Evolutionary conservation across 1,140 invertebrate species (phyloP), one percentile per base, ranked within the genome.

Genomic region (Lordiphosa clarofinis): DNA sequence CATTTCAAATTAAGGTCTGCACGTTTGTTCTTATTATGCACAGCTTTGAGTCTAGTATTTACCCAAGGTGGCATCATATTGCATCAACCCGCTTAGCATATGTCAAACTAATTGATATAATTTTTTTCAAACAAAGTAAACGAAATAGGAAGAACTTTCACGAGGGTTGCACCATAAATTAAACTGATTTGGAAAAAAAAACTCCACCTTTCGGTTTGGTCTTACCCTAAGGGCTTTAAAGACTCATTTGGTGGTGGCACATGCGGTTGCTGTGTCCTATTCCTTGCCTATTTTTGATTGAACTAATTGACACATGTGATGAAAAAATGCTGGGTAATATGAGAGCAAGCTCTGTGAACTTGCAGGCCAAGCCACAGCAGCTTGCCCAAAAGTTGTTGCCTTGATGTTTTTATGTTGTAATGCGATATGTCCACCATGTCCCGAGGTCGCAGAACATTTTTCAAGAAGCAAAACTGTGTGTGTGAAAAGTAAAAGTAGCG

Each of bases 341-440:
- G 24, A 28, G 24, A 9, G 35, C 42, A 12, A n/a, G 36, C 37
- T 56, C 19, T 48, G 40, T 71, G 62, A 63, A 67, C 44, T 63
- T 53, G 35, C 10, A 24, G 36, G 39, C 21, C 24, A 38, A 36
- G 42, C 3, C 24, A 38, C 31, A 36, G 42, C 3, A 31, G 21
- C 46, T 52, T 36, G 28, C 11, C 28, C 9, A 43, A 40, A 54
- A 33, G 39, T 54, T 54, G 28, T 33, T 37, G 13, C 5, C 4
- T 40, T 40, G 5, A 15, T 8, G 4, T 38, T 38, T 8, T 28
- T 54, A 36, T 39, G 24, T 50, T 64, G 78, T 81, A 87, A 87
- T 84, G 56, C 68, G 78, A 87, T 87, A 87, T 81, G 84, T 72
- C 74, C 84, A 79, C 65, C 79, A 54, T 73, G 71, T 73, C 53